Evolutionary conservation across 1,140 invertebrate genomes (phyloP).

Genomic region (Centruroides sculpturatus): DNA sequence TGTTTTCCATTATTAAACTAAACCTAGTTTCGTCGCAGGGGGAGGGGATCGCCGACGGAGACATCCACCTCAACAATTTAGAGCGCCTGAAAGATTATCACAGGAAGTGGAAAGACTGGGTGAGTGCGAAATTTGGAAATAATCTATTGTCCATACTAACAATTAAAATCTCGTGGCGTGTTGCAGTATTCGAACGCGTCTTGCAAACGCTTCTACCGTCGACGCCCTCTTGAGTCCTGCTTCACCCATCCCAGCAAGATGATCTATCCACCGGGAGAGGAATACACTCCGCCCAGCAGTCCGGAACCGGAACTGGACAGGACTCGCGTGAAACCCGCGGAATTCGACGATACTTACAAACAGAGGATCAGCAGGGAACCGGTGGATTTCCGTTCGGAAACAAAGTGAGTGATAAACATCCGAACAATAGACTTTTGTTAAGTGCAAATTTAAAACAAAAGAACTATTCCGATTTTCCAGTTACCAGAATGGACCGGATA

Average conservation of each 20-base stretch:
- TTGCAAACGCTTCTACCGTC: constrained; percentile 67
- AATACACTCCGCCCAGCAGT: constrained; percentile 49
- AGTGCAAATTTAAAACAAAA: too few species aligned
- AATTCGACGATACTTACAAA: constrained; percentile 19
- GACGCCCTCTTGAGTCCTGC: constrained; percentile 59
- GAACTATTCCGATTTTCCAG: constrained; percentile 32
- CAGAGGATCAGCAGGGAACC: constrained; percentile 61
- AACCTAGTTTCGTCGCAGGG: too few species aligned
- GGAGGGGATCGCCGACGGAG: too few species aligned
- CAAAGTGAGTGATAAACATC: constrained; percentile 50
- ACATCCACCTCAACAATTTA: constrained; percentile 13
- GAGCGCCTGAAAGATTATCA: constrained; percentile 22
- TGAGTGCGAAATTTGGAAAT: constrained; percentile 11
- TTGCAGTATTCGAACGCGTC: constrained; percentile 67
- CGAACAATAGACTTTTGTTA: background rate
- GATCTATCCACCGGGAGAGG: constrained; percentile 77
- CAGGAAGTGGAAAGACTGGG: constrained; percentile 22
- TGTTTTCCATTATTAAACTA: too few species aligned
- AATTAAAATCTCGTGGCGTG: background rate
- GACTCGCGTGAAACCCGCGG: constrained; percentile 13
- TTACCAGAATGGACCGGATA: constrained; percentile 90
- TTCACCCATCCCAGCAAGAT: constrained; percentile 81
- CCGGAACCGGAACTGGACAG: constrained; percentile 33
- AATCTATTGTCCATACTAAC: too few species aligned
- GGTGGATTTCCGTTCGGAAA: constrained; percentile 61